phyloP scores from a whole-genome alignment of 2,797 vertebrate genomes.

The Margarornis squamiger region DNA sequence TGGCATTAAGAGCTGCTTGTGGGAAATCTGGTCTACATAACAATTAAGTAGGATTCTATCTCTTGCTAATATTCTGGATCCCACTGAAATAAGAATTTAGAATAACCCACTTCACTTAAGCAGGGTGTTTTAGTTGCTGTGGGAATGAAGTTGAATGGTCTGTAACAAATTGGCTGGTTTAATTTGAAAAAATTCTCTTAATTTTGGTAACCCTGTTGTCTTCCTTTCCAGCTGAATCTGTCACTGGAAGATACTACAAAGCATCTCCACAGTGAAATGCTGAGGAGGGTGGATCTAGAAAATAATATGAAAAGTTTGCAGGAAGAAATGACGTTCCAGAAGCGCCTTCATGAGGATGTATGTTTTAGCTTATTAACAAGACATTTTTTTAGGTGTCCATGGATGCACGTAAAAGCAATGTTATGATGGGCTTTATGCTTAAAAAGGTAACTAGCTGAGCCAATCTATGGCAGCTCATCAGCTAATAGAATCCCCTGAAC shows the following conservation, averaged over 20 bases:
- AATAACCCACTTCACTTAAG: neutral
- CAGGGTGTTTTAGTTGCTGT: neutral
- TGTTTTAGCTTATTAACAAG: constrained; percentile 28
- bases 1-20: neutral
- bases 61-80: neutral
- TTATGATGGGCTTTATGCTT: constrained; percentile 6
- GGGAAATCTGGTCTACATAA: neutral
- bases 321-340: constrained; percentile 84
- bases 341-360: constrained; percentile 81
- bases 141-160: neutral
- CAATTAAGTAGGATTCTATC: neutral
- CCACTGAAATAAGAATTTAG: neutral
- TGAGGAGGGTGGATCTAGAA: constrained; percentile 81
- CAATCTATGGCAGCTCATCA: neutral
- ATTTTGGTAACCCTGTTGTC: neutral
- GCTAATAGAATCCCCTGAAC: neutral
- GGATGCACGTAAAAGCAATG: neutral
- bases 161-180: neutral
- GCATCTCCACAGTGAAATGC: constrained; percentile 80
- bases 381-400: neutral
- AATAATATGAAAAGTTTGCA: constrained; percentile 81
- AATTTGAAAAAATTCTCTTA: neutral
- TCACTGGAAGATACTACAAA: constrained; percentile 75
- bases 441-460: constrained; percentile 30
- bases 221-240: constrained; percentile 68